phyloP scores from a whole-genome alignment of 1,140 invertebrate genomes.

The Zelostemma sp. region DNA sequence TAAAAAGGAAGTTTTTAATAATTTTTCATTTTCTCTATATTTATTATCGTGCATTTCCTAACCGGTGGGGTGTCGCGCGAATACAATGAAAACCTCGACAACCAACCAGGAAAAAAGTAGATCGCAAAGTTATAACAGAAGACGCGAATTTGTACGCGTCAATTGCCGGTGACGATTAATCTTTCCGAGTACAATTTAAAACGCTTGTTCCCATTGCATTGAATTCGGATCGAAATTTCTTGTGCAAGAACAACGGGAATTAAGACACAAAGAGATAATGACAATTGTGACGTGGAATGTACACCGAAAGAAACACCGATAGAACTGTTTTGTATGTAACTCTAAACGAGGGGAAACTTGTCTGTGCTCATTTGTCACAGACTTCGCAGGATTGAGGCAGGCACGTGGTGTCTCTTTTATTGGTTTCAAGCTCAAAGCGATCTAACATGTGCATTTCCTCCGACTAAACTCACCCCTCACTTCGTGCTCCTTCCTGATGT shows the following conservation, averaged over 20 bases:
- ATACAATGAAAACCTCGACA: constrained; percentile 63
- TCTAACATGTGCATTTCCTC: constrained; percentile 24
- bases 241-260: not conserved
- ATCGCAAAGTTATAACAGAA: constrained; percentile 20
- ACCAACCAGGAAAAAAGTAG: constrained; percentile 23
- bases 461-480: constrained; percentile 15
- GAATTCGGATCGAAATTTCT: no score
- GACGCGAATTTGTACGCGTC: no score
- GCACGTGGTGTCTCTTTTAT: constrained; percentile 57
- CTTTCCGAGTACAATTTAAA: no score
- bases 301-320: constrained; percentile 10
- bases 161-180: no score
- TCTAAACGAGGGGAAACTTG: constrained; percentile 56
- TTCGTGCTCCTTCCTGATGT: constrained; percentile 11
- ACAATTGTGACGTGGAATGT: constrained; percentile 21
- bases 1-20: constrained; percentile 72
- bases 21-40: constrained; percentile 73
- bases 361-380: constrained; percentile 62
- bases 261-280: constrained; percentile 28
- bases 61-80: constrained; percentile 58
- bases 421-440: constrained; percentile 48
- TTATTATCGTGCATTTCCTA: constrained; percentile 71
- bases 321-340: constrained; percentile 24
- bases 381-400: constrained; percentile 61
- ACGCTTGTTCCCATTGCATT: no score